Evolutionary conservation across 2,888 invertebrate species (phyloP).

Genomic region (Lissonota sp.): DNA sequence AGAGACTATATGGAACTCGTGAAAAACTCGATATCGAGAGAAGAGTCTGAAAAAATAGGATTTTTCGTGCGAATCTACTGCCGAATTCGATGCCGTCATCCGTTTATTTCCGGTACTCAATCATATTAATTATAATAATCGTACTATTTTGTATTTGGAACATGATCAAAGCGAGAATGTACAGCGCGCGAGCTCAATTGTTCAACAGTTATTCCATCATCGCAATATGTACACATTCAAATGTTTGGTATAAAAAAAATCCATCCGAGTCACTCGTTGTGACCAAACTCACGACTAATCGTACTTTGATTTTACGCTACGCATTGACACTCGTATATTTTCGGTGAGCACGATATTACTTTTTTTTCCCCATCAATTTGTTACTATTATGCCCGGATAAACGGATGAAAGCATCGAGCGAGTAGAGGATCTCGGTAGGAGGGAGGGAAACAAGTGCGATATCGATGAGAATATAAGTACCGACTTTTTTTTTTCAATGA

Average conservation of each 20-base stretch:
- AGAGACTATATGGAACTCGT: not conserved
- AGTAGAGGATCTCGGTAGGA: too few species aligned
- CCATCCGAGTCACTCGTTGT: not conserved
- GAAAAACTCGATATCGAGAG: not conserved
- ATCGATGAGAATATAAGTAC: too few species aligned
- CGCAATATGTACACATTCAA: constrained; percentile 7
- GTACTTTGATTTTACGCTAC: constrained; percentile 3
- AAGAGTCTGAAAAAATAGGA: constrained; percentile 7
- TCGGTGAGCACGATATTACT: constrained; percentile 8
- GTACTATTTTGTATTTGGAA: not conserved
- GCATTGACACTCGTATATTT: not conserved
- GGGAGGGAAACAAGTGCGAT: too few species aligned
- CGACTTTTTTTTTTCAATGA: too few species aligned
- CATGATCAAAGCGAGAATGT: constrained; percentile 3
- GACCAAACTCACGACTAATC: not conserved
- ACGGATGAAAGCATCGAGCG: constrained; percentile 2
- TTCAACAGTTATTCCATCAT: constrained; percentile 3
- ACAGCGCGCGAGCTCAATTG: constrained; percentile 6
- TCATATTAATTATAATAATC: not conserved
- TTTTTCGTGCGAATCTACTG: not conserved
- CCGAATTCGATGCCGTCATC: constrained; percentile 6
- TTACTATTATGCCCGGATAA: not conserved
- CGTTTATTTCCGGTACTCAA: not conserved
- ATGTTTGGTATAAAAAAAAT: constrained; percentile 14
- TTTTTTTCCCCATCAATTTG: not conserved